Evolutionary conservation across 2,113 vertebrate genomes (phyloP).

Genomic region (Anoura caudifer): DNA sequence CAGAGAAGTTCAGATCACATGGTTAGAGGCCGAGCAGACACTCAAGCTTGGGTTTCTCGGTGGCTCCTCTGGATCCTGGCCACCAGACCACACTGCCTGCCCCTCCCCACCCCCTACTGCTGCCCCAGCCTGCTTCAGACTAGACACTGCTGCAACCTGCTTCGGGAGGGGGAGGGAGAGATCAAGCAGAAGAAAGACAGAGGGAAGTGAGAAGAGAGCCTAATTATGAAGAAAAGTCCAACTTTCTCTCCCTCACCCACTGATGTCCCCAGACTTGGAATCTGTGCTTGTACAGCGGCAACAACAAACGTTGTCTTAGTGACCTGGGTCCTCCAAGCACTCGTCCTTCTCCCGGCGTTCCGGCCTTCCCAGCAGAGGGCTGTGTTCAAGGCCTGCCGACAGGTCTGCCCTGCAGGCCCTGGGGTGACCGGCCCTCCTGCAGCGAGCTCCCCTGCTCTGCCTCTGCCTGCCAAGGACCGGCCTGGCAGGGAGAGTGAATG

Average conservation of each 20-base stretch:
- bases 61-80: not conserved
- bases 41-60: accelerated
- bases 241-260: not conserved
- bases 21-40: not conserved
- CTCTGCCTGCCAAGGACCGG: too few species aligned
- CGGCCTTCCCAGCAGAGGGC: not conserved
- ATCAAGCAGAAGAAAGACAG: not conserved
- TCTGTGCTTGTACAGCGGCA: not conserved
- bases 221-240: not conserved
- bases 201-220: not conserved
- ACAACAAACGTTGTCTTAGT: accelerated
- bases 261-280: not conserved
- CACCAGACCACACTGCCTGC: not conserved
- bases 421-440: accelerated
- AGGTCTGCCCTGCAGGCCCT: not conserved
- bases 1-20: not conserved
- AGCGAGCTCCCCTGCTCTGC: not conserved
- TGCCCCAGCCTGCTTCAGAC: accelerated
- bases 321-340: not conserved
- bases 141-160: not conserved
- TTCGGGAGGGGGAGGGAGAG: accelerated
- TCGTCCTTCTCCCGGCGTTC: not conserved
- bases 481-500: not conserved
- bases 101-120: too few species aligned
- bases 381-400: not conserved